A percentile compares a stretch with the other conserved stretches of the same genome.
These are phyloP conservation scores for Phrynocephalus vlangalii DNA, from an alignment of 2,797 vertebrate genomes.

Conservation along the genomic window DNA sequence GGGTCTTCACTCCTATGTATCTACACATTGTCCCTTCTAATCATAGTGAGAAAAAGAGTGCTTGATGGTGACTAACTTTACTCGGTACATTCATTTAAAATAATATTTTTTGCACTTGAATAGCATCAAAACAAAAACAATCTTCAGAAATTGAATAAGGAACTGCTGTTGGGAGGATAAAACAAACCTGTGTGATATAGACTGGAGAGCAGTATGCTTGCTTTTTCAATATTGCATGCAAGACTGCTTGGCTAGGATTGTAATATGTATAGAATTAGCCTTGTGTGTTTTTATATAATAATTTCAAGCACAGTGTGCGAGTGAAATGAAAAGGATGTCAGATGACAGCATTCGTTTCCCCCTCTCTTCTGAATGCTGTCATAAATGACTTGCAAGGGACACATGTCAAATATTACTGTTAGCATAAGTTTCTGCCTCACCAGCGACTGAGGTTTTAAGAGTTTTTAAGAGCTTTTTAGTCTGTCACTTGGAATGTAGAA, in stretches of 20 bases:
- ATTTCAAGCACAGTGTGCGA: not conserved
- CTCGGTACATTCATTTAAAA: not conserved
- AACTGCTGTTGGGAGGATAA: not conserved
- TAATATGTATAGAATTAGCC: slow-evolving; percentile 23
- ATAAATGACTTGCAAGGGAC: not conserved
- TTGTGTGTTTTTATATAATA: slow-evolving; percentile 15
- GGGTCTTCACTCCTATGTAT: not conserved
- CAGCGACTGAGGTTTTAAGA: not conserved
- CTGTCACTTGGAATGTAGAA: slow-evolving; percentile 25
- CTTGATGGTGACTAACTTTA: not conserved
- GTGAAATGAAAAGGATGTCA: slow-evolving; percentile 25
- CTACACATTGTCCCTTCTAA: slow-evolving; percentile 1
- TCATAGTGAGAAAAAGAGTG: not conserved
- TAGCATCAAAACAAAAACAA: not conserved
- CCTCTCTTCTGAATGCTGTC: not conserved
- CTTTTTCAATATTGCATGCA: not conserved
- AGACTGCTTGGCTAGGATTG: slow-evolving; percentile 4
- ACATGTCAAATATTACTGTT: slow-evolving; percentile 31
- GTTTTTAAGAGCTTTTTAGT: slow-evolving; percentile 15
- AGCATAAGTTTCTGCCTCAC: slow-evolving; percentile 6
- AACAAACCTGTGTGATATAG: not conserved
- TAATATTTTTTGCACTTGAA: not conserved
- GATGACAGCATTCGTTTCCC: slow-evolving; percentile 12
- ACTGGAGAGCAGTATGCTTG: not conserved
- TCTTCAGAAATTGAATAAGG: not conserved